A percentile compares a stretch with the other conserved stretches of the same genome.
These are phyloP conservation scores for Polyommatus iphigenia DNA, from an alignment of 2,888 invertebrate species.

Conservation along the genomic window DNA sequence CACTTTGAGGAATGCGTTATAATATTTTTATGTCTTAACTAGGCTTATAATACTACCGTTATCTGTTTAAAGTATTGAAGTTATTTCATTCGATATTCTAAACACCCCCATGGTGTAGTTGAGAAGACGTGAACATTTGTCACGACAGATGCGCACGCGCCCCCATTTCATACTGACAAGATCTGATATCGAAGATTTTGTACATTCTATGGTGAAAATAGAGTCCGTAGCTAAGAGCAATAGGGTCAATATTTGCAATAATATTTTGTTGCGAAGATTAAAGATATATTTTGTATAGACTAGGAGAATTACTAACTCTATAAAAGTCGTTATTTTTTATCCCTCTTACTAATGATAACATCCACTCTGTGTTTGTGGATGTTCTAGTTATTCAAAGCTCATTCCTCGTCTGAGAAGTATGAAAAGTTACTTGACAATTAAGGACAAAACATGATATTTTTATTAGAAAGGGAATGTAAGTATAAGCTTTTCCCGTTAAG, in stretches of 20 bases:
- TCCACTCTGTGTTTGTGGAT: not conserved
- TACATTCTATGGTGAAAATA: constrained; percentile 4
- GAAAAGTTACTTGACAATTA: not conserved
- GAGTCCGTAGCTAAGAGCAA: not conserved
- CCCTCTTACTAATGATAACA: not conserved
- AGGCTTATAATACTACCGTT: not conserved
- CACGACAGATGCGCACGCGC: constrained; percentile 39
- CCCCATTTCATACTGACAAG: constrained; percentile 34
- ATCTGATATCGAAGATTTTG: constrained; percentile 31
- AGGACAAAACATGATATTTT: not conserved
- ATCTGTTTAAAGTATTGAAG: constrained; percentile 22
- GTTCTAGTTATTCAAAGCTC: not conserved
- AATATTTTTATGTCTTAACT: constrained; percentile 13
- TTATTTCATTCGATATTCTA: constrained; percentile 31
- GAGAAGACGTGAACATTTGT: constrained; percentile 30
- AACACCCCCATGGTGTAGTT: constrained; percentile 29
- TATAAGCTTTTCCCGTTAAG: not conserved
- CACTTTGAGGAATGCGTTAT: not conserved
- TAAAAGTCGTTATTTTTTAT: too few relatives aligned
- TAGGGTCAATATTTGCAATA: not conserved
- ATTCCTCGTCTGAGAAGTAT: not conserved
- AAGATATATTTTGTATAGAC: too few relatives aligned
- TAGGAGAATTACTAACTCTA: too few relatives aligned
- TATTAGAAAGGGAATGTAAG: too few relatives aligned
- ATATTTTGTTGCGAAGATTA: too few relatives aligned